phyloP scores from a whole-genome alignment of 2,797 vertebrate genomes.

The Periophthalmus magnuspinnatus region DNA sequence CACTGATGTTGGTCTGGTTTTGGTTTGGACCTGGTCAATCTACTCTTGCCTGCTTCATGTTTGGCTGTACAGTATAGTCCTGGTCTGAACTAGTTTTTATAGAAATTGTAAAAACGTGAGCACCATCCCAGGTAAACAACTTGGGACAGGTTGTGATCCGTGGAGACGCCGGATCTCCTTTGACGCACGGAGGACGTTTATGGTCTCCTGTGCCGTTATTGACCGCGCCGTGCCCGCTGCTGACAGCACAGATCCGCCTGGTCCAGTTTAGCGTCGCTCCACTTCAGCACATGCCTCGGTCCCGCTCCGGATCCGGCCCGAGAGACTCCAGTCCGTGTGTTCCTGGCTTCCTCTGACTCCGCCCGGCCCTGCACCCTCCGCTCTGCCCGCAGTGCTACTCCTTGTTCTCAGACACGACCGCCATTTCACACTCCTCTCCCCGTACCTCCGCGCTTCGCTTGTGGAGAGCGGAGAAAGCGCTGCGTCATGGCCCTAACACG shows the following conservation, averaged over 20 bases:
- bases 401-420: background rate
- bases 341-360: background rate
- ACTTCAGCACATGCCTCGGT: background rate
- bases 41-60: no score
- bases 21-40: no score
- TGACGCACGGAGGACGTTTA: no score
- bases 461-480: background rate
- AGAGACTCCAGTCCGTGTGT: background rate
- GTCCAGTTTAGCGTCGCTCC: background rate
- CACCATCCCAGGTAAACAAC: background rate
- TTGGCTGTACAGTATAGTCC: no score
- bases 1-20: no score
- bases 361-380: background rate
- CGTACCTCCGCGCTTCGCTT: background rate
- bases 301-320: background rate
- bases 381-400: background rate
- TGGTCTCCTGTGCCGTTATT: background rate
- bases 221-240: background rate
- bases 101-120: no score
- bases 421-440: background rate
- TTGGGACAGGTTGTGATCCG: no score
- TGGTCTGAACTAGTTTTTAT: no score
- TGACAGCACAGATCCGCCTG: conserved; percentile 2
- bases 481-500: background rate
- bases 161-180: background rate